Percentiles rank a stretch among this genome's conserved stretches.
Evolutionary conservation across 2,113 vertebrate species (phyloP).

Genomic region (Nanorana parkeri): DNA sequence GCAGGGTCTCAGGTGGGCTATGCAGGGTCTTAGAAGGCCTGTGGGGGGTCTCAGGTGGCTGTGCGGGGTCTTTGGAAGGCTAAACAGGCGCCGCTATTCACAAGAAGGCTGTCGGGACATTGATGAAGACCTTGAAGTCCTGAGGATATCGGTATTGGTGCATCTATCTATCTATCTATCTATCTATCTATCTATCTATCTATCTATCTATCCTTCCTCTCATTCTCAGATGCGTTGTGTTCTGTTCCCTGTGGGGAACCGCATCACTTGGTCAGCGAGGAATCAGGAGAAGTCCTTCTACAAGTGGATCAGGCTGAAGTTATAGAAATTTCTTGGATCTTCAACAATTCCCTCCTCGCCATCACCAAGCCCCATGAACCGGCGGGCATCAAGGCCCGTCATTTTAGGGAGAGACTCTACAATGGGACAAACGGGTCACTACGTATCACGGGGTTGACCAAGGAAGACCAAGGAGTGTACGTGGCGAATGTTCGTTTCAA

Average conservation of each 20-base stretch:
- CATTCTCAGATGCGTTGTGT: too few relatives aligned
- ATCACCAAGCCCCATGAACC: background rate
- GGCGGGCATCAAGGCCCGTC: background rate
- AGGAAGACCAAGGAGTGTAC: background rate
- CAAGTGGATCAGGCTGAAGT: background rate
- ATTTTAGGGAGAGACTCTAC: background rate
- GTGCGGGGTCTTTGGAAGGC: too few relatives aligned
- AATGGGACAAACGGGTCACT: background rate
- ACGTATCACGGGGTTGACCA: background rate
- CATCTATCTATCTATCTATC: too few relatives aligned
- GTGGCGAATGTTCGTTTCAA: background rate
- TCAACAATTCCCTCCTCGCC: background rate
- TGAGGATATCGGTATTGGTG: too few relatives aligned
- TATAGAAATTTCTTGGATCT: background rate
- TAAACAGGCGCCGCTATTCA: too few relatives aligned
- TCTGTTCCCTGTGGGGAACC: background rate
- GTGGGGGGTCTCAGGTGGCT: too few relatives aligned
- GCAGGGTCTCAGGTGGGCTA: too few relatives aligned
- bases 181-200: too few relatives aligned
- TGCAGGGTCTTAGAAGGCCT: too few relatives aligned
- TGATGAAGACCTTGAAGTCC: too few relatives aligned
- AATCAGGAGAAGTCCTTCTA: background rate
- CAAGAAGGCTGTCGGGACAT: too few relatives aligned
- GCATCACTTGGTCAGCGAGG: background rate
- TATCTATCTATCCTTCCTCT: too few relatives aligned